Evolutionary conservation across 2,113 vertebrate species (phyloP).

Genomic region (Raja brachyura): DNA sequence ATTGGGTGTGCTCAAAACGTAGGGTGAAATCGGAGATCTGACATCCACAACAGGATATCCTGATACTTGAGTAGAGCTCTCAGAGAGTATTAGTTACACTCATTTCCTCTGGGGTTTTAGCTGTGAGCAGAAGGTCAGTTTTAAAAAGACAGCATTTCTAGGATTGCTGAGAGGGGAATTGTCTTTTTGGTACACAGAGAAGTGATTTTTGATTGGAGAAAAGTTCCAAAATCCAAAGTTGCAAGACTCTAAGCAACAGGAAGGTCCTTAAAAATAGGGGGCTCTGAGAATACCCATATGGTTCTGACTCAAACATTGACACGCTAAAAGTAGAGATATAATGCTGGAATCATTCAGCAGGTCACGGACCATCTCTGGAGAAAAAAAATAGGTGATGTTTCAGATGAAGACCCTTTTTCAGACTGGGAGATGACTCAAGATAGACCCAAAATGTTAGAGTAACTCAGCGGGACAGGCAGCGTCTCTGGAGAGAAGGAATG

Average conservation of each 20-base stretch:
- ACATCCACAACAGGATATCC: not conserved
- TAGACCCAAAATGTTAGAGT: too few relatives aligned
- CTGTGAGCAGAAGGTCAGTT: not conserved
- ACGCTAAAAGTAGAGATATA: not conserved
- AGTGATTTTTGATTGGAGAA: not conserved
- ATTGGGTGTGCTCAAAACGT: not conserved
- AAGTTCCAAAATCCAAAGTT: not conserved
- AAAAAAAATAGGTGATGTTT: too few relatives aligned
- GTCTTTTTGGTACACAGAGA: not conserved
- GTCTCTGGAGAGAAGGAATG: too few relatives aligned
- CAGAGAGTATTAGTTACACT: not conserved
- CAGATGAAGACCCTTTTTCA: too few relatives aligned
- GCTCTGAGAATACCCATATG: not conserved
- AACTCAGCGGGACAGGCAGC: too few relatives aligned
- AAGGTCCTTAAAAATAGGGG: not conserved
- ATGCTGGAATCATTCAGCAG: too few relatives aligned
- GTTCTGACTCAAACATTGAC: not conserved
- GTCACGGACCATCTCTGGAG: too few relatives aligned
- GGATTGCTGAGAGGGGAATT: not conserved
- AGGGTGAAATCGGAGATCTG: not conserved
- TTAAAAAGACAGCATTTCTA: not conserved
- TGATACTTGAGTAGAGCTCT: not conserved
- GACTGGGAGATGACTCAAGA: too few relatives aligned
- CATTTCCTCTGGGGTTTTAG: not conserved
- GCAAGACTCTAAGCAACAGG: not conserved